phyloP scores from a whole-genome alignment of 2,888 invertebrate genomes.

The Serripes groenlandicus region DNA sequence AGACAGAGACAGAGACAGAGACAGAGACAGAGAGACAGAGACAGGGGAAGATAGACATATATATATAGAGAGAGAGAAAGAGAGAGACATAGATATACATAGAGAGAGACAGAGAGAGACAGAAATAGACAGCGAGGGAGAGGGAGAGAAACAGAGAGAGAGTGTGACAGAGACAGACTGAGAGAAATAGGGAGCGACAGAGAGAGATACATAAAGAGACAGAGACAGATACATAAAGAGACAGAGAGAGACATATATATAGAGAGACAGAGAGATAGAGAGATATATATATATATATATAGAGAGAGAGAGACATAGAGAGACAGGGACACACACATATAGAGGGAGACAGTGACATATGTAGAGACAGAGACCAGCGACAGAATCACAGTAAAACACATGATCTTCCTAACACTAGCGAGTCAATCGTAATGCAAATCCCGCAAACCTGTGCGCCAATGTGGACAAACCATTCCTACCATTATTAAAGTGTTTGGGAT shows the following conservation, averaged over 20 bases:
- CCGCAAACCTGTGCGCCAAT: no score
- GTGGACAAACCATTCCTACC: no score
- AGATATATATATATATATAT: background rate
- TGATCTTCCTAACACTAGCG: no score
- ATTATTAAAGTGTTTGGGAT: no score
- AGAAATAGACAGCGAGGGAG: background rate
- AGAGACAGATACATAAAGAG: background rate
- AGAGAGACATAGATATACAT: no score
- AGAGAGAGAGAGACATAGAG: conserved; percentile 9
- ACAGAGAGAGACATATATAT: background rate
- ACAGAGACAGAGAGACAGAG: background rate
- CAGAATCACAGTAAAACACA: background rate
- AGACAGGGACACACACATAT: background rate
- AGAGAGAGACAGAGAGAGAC: background rate
- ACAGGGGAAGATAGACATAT: background rate
- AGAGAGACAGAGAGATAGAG: background rate
- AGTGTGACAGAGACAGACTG: background rate
- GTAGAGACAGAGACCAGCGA: background rate
- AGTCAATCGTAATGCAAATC: no score
- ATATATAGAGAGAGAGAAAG: background rate
- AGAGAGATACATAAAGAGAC: background rate
- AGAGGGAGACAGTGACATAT: background rate
- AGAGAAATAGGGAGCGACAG: background rate
- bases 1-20: conserved; percentile 17
- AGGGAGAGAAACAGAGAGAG: background rate